phyloP scores from a whole-genome alignment of 2,113 vertebrate genomes.

The Dasypus novemcinctus region DNA sequence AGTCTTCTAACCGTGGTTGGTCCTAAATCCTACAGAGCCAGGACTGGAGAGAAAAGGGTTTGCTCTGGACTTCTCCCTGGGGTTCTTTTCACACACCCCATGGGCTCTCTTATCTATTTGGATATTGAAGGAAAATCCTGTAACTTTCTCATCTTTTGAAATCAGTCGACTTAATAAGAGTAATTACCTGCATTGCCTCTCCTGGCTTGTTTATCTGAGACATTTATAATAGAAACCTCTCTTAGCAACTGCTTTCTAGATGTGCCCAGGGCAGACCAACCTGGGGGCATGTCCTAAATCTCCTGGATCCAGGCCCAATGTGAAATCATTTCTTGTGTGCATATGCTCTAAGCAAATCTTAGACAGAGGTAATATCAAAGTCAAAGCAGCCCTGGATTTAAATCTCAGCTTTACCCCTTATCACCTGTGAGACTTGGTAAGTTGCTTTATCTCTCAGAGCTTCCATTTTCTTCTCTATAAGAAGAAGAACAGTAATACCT shows the following conservation, averaged over 20 bases:
- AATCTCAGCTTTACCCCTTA: neutral
- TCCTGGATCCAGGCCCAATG: neutral
- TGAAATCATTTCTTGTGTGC: neutral
- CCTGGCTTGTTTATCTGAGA: neutral
- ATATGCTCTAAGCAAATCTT: neutral
- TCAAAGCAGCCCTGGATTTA: neutral
- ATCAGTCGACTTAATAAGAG: neutral
- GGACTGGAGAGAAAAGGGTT: neutral
- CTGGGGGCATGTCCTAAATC: neutral
- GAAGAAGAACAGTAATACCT: neutral
- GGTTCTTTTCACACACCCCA: neutral
- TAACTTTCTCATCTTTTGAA: conserved; percentile 21
- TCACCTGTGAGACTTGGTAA: neutral
- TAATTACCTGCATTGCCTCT: neutral
- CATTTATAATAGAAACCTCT: neutral
- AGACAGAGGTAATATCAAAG: neutral
- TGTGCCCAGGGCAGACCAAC: neutral
- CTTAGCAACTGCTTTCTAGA: neutral
- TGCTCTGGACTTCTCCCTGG: neutral
- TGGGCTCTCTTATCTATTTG: neutral
- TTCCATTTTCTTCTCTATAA: neutral
- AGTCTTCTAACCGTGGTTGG: conserved; percentile 13
- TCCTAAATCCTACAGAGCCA: conserved; percentile 18
- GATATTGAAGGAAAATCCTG: neutral
- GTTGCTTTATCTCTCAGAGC: neutral